Conservation (phyloP, 2,888 invertebrate species). For the Helleia helle region DNA sequence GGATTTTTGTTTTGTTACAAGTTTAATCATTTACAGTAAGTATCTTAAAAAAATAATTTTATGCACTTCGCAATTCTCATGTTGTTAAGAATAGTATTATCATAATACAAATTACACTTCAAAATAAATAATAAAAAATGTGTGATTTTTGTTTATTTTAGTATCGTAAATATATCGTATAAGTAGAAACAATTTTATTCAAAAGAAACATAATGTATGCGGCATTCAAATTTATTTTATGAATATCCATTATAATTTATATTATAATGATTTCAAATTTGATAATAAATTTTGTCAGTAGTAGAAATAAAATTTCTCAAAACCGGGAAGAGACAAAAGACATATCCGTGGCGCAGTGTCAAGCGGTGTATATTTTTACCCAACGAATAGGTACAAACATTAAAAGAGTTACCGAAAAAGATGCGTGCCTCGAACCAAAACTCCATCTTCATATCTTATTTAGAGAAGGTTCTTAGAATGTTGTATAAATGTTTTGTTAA, state of each 20-base stretch:
- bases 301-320: slow-evolving; percentile 9
- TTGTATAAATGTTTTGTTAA: too few relatives aligned
- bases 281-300: neutral
- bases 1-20: slow-evolving; percentile 22
- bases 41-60: neutral
- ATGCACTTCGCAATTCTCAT: too few relatives aligned
- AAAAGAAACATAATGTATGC: too few relatives aligned
- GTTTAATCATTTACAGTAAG: slow-evolving; percentile 1
- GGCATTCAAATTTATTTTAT: too few relatives aligned
- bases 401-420: slow-evolving; percentile 40
- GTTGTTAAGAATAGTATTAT: too few relatives aligned
- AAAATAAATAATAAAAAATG: too few relatives aligned
- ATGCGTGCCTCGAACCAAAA: neutral
- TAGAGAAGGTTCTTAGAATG: too few relatives aligned
- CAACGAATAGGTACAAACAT: slow-evolving; percentile 35
- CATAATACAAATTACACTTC: too few relatives aligned
- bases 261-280: neutral
- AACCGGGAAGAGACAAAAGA: slow-evolving; percentile 23
- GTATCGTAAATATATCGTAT: too few relatives aligned
- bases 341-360: slow-evolving; percentile 29
- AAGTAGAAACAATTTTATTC: too few relatives aligned
- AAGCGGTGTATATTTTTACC: slow-evolving; percentile 48
- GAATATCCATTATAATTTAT: too few relatives aligned
- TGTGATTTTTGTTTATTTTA: too few relatives aligned
- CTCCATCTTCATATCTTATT: neutral